Evolutionary conservation across 2,888 invertebrate species (phyloP).

Genomic region (Leistus spinibarbis): DNA sequence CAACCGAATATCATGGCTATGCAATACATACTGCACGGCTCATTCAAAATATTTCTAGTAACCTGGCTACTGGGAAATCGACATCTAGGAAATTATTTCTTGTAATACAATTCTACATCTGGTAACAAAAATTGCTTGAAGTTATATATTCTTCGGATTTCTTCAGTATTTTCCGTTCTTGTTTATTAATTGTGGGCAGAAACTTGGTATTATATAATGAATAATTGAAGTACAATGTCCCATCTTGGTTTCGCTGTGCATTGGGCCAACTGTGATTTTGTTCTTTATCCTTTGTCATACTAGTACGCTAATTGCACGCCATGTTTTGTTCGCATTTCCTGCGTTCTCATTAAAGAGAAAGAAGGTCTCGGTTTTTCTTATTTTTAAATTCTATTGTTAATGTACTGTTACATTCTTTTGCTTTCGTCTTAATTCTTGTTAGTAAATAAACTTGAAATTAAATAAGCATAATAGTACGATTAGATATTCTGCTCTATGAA

Average conservation of each 20-base stretch:
- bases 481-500: no score
- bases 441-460: background rate
- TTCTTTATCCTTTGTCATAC: background rate
- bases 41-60: no score
- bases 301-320: background rate
- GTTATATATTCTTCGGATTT: background rate
- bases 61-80: no score
- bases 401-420: background rate
- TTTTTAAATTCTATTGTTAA: background rate
- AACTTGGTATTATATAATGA: background rate
- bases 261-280: background rate
- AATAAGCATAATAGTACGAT: background rate
- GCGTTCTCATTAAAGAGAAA: background rate
- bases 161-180: background rate
- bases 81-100: no score
- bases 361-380: background rate
- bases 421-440: background rate
- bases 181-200: background rate
- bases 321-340: background rate
- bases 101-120: background rate
- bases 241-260: background rate
- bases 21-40: no score
- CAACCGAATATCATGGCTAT: no score
- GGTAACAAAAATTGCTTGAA: no score
- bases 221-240: background rate